Base-by-base conservation (phyloP, 2,113 vertebrate species). In the Narcine bancroftii region DNA sequence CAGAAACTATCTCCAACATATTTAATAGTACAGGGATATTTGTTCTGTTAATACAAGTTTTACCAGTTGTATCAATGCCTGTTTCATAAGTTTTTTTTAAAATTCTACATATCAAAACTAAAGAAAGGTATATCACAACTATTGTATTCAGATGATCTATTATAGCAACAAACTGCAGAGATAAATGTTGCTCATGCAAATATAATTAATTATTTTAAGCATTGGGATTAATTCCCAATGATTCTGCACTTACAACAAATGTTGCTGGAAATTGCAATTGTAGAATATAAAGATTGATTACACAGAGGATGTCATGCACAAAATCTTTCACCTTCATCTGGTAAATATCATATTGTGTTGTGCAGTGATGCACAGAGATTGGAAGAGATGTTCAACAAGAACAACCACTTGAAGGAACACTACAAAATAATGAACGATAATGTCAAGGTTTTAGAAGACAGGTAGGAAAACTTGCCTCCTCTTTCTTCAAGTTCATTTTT, bases 371-470 rank as follows among this genome's bases (percentile, higher is more conserved):
- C 96, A 17, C 98, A 98, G 94, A 95, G 97, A 93, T 97, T 98
- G 77, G 98, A 99, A 93, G 98, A 99, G 92, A 92, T 99, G 56
- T 99, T 97, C 92, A 95, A 95, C 93, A 99, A 97, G 95, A 99
- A 99, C 95, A 98, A 98, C 73, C 97, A 98, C 89, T 95, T 99
- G 93, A 95, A 97, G 93, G 98, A 99, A 92, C 98, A 99, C 89
- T 98, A 99, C 93, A 96, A 96, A 87, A 92, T 95, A 0, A 97
- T 99, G 29, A 98, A 97, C 33, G 98, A 99, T 85, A 99, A 98
- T 15, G 96, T 99, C 9, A 97, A 97, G 92, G 97, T 96, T 0
- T 94, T 99, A 79, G 98, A 99, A 93, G 99, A 99, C 96, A 98
- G 98, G 98, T 99, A 93, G 66, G 93, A 33, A 63, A 24, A 91